Percentiles rank a stretch among this genome's conserved stretches.
Evolutionary conservation across 2,797 vertebrate genomes (phyloP).

Genomic region (Chiloscyllium punctatum): DNA sequence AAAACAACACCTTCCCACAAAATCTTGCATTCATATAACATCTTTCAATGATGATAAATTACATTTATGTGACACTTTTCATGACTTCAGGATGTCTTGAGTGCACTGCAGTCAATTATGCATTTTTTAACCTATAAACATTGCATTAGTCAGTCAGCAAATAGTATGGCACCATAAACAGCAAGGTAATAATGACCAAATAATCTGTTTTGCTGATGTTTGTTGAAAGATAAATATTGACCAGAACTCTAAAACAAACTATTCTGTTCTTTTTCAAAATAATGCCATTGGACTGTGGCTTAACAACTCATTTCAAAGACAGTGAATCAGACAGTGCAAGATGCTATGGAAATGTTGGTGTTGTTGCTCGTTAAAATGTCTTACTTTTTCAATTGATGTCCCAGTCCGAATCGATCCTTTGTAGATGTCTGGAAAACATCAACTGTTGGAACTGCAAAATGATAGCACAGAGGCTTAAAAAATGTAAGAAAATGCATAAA

Average conservation of each 20-base stretch:
- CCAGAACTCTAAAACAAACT: background rate
- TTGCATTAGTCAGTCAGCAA: background rate
- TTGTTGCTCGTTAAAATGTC: constrained; percentile 43
- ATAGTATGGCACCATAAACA: background rate
- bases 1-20: too few species aligned
- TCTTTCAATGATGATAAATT: background rate
- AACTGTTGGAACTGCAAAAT: constrained; percentile 71
- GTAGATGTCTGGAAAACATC: constrained; percentile 83
- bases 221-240: background rate
- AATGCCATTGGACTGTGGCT: too few species aligned
- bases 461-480: background rate
- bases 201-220: background rate
- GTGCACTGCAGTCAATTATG: background rate
- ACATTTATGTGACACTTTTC: background rate
- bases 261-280: background rate
- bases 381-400: constrained; percentile 85
- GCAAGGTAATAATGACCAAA: background rate
- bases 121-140: background rate
- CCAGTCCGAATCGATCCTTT: constrained; percentile 78
- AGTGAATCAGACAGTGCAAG: too few species aligned
- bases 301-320: background rate
- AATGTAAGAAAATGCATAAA: background rate
- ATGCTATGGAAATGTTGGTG: background rate
- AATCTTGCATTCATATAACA: too few species aligned
- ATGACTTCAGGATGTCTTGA: background rate